phyloP scores from a whole-genome alignment of 2,797 vertebrate species.

The Rhinoraja longicauda region DNA sequence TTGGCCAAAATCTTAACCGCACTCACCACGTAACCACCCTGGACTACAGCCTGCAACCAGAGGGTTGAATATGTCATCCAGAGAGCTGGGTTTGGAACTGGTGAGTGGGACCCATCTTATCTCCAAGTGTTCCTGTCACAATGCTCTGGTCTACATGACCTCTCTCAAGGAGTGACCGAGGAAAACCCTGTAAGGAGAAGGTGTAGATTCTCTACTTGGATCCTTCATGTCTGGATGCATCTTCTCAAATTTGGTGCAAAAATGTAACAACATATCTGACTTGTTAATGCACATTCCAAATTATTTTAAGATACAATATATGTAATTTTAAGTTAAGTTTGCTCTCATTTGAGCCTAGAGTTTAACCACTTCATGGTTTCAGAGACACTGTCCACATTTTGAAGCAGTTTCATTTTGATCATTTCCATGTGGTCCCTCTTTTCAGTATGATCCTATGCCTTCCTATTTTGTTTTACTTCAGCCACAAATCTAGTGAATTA shows the following conservation, averaged over 20 bases:
- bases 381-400: background rate
- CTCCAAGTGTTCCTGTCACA: background rate
- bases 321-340: background rate
- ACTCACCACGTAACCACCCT: background rate
- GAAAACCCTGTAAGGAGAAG: background rate
- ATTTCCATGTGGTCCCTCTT: background rate
- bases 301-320: background rate
- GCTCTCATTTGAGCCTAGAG: background rate
- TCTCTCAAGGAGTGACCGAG: too few species aligned
- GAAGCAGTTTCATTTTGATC: background rate
- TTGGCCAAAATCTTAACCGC: background rate
- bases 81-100: too few species aligned
- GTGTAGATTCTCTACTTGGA: background rate
- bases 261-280: background rate
- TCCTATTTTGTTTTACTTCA: background rate
- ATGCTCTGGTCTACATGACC: background rate
- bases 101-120: background rate
- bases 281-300: background rate
- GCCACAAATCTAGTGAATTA: conserved; percentile 4
- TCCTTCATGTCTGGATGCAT: background rate
- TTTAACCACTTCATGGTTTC: background rate
- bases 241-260: background rate
- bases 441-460: background rate
- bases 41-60: background rate
- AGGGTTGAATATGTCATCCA: background rate